These are phyloP conservation scores for Candidula unifasciata DNA, from an alignment of 2,888 invertebrate genomes.

Conservation along the genomic window DNA sequence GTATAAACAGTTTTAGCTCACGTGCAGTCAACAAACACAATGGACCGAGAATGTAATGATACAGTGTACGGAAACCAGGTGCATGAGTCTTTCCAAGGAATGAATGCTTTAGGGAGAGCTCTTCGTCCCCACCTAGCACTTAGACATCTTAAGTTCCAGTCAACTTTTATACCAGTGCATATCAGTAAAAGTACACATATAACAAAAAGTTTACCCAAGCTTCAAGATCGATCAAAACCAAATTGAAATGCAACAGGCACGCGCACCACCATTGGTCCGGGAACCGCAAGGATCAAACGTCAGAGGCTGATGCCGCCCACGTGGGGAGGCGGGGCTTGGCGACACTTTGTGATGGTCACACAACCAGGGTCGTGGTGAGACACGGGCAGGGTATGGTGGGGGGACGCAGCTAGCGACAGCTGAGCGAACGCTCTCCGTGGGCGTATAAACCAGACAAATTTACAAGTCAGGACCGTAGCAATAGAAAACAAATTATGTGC, in stretches of 20 bases:
- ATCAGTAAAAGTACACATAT: slow-evolving; percentile 41
- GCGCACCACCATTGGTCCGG: slow-evolving; percentile 56
- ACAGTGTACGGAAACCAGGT: too few relatives aligned
- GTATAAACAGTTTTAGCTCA: too few relatives aligned
- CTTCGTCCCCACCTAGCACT: neutral
- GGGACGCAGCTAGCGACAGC: neutral
- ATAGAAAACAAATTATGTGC: neutral
- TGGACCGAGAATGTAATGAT: too few relatives aligned
- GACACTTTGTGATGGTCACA: slow-evolving; percentile 51
- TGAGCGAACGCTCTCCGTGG: neutral
- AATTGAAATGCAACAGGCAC: slow-evolving; percentile 56
- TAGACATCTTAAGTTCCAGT: neutral
- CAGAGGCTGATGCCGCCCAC: slow-evolving; percentile 48
- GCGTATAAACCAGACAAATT: too few relatives aligned
- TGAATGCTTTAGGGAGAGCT: neutral
- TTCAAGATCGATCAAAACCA: slow-evolving; percentile 37
- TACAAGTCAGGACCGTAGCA: too few relatives aligned
- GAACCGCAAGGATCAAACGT: slow-evolving; percentile 51
- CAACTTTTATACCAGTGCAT: slow-evolving; percentile 40
- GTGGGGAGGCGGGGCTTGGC: slow-evolving; percentile 48
- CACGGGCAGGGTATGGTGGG: neutral
- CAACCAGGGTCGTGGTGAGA: slow-evolving; percentile 17
- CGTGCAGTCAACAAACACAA: too few relatives aligned
- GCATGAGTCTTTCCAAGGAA: too few relatives aligned
- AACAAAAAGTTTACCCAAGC: slow-evolving; percentile 21